Base-by-base conservation (phyloP, 2,888 invertebrate genomes). In the Leptopilina drosophilae region DNA sequence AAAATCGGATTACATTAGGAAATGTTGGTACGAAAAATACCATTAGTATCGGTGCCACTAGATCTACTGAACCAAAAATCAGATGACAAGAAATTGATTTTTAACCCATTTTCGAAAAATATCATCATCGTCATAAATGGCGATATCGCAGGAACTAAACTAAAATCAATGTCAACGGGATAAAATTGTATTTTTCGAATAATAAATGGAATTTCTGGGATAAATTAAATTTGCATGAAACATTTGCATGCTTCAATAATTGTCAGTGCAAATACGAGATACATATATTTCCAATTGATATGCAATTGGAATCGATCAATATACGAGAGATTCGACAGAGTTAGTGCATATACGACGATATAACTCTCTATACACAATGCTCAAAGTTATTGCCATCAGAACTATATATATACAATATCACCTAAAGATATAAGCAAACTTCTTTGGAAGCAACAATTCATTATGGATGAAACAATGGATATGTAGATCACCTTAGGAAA, bases 391-490 rank as follows among this genome's bases (percentile, higher is more conserved):
- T 77, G 77, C 65, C 65, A 42, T 26, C 14, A 62, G 64, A 20
- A 75, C 49, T 78, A 76, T 77, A 76, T 64, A 81, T 62, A 46
- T 75, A 78, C 46, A 65, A 75, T 20, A 20, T 64, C 42, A 42
- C 8, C 42, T 42, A 42, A 42, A 42, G 42, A 77, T 67, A 67
- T 80, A 77, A 59, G 42, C 46, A 77, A 76, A 73, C 65, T 80
- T 77, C 76, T 82, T 80, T 78, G 64, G 78, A 59, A 76, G 59
- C 12, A 14, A 73, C n/a, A n/a, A 46, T 80, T 81, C 76, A 67
- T 81, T 80, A 81, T 62, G 26, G 20, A 65, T n/a, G 53, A 49
- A 78, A 78, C 78, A 82, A 80, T 80, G 79, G 79, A 67, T 78
- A 78, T 59, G 42, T 33, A 62, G 49, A 64, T 40, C 56, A 49